phyloP scores from a whole-genome alignment of 92 coral and sea anemone species.

The Ricordea florida region DNA sequence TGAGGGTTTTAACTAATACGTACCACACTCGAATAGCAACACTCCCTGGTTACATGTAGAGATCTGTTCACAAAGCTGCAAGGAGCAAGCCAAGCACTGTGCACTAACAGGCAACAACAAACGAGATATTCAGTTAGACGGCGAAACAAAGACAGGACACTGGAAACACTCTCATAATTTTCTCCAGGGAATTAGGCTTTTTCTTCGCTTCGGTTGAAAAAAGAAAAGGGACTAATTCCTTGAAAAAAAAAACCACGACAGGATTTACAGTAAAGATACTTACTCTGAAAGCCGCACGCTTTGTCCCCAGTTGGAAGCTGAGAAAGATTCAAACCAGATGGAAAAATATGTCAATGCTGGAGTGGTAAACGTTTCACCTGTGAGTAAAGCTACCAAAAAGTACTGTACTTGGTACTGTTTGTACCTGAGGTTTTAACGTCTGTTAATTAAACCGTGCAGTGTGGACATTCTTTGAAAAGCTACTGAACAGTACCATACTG shows the following conservation, averaged over 20 bases:
- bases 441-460: no score
- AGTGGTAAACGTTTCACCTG: no score
- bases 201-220: neutral
- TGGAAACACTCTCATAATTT: neutral
- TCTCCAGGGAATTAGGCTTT: neutral
- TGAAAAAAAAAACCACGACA: neutral
- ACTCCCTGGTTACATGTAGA: constrained; percentile 87
- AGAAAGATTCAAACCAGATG: no score
- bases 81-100: constrained; percentile 77
- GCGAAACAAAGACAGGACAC: neutral
- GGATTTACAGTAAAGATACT: constrained; percentile 14
- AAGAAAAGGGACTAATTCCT: no score
- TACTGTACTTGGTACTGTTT: no score
- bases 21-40: constrained; percentile 88
- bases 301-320: constrained; percentile 89
- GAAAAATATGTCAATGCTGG: no score
- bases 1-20: no score
- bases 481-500: no score
- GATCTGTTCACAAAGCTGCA: constrained; percentile 83
- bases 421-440: no score
- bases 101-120: no score
- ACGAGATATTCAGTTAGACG: neutral
- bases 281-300: constrained; percentile 81
- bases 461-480: no score
- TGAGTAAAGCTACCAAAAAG: no score